Evolutionary conservation across 1,140 invertebrate genomes (phyloP).

Genomic region (Cryptotermes secundus): DNA sequence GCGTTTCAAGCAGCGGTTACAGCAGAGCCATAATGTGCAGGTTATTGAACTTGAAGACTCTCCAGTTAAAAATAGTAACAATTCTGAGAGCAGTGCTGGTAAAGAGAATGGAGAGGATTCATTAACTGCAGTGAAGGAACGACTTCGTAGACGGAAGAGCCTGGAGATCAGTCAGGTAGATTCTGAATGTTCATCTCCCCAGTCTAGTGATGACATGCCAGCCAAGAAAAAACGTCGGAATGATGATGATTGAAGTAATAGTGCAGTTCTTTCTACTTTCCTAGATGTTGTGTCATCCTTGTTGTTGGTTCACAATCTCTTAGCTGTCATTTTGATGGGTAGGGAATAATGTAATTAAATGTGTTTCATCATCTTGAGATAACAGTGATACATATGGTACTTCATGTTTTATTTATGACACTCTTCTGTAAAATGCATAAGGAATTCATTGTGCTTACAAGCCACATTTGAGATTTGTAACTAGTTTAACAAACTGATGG

Average conservation of each 20-base stretch:
- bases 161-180: slow-evolving; percentile 37
- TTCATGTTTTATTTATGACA: slow-evolving; percentile 15
- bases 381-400: neutral
- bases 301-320: slow-evolving; percentile 16
- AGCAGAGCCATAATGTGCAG: slow-evolving; percentile 33
- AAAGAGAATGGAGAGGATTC: slow-evolving; percentile 34
- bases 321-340: slow-evolving; percentile 15
- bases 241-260: slow-evolving; percentile 28
- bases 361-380: slow-evolving; percentile 8
- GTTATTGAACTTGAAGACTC: slow-evolving; percentile 38
- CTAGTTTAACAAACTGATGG: neutral
- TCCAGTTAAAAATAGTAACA: slow-evolving; percentile 33
- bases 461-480: neutral
- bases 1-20: slow-evolving; percentile 35
- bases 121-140: slow-evolving; percentile 36
- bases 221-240: slow-evolving; percentile 32
- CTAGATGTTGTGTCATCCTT: slow-evolving; percentile 11
- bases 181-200: slow-evolving; percentile 32
- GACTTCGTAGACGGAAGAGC: slow-evolving; percentile 35
- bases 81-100: slow-evolving; percentile 15
- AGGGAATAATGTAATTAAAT: slow-evolving; percentile 16
- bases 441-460: too few relatives aligned
- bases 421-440: neutral
- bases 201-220: slow-evolving; percentile 29
- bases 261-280: slow-evolving; percentile 4